Percentiles rank a stretch among this genome's conserved stretches.
Evolutionary conservation across 2,888 invertebrate species (phyloP).

Genomic region (Yponomeuta evonymella): DNA sequence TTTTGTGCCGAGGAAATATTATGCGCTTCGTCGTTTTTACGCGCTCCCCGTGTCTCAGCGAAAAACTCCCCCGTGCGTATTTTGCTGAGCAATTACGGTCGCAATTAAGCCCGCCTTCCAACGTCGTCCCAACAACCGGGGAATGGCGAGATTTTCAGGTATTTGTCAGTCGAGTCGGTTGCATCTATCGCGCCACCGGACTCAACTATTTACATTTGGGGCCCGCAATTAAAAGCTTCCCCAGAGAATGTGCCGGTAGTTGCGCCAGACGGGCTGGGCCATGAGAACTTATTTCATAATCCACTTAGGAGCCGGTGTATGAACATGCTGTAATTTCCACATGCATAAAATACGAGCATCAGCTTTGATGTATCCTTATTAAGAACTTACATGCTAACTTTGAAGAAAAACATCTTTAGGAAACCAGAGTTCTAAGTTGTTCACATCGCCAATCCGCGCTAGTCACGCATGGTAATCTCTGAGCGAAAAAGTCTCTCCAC

Average conservation of each 20-base stretch:
- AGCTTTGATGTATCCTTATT: too few species aligned
- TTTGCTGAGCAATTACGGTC: conserved; percentile 41
- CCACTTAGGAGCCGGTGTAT: neutral
- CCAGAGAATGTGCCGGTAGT: neutral
- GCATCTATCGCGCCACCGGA: conserved; percentile 9
- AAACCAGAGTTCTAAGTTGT: too few species aligned
- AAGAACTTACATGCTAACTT: too few species aligned
- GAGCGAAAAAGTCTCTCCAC: too few species aligned
- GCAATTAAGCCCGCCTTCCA: conserved; percentile 49
- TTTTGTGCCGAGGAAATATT: neutral
- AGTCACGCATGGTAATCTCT: too few species aligned
- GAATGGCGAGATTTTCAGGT: conserved; percentile 12
- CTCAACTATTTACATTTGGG: conserved; percentile 11
- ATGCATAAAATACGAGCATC: neutral
- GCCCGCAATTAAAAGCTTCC: conserved; percentile 12
- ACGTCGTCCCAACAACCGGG: conserved; percentile 30
- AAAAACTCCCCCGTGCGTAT: conserved; percentile 3
- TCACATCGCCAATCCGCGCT: too few species aligned
- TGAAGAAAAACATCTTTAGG: too few species aligned
- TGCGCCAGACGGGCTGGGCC: neutral
- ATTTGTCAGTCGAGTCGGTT: conserved; percentile 20
- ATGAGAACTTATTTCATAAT: neutral
- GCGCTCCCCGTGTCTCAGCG: neutral
- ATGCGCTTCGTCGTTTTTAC: neutral
- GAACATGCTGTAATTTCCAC: neutral